Conservation (phyloP, 2,113 vertebrate species). For the Zosterops borbonicus region DNA sequence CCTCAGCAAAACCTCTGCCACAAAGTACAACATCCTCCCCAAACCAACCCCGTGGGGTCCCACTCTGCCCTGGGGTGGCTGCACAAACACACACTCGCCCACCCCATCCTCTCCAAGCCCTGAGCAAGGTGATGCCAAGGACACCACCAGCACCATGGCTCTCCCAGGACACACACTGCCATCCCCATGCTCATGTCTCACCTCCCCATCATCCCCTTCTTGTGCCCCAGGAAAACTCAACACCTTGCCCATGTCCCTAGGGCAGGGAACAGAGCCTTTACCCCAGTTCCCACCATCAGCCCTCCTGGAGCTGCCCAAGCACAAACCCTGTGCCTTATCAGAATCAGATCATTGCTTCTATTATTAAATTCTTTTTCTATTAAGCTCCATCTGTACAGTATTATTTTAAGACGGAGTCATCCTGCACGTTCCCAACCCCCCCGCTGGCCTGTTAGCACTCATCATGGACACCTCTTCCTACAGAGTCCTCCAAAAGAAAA, state of each 20-base stretch:
- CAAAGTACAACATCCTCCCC: background rate
- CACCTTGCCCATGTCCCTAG: fast-evolving
- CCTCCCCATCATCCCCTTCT: background rate
- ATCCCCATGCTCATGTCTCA: fast-evolving
- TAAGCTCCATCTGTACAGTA: conserved; percentile 12
- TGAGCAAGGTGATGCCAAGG: fast-evolving
- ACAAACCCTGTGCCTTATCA: background rate
- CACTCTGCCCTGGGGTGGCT: background rate
- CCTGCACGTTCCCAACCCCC: background rate
- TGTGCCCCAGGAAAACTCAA: background rate
- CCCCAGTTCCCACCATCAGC: background rate
- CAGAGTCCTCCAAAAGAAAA: conserved; percentile 20
- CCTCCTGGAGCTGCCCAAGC: background rate
- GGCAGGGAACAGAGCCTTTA: background rate
- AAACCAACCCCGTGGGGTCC: background rate
- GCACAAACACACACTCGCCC: background rate
- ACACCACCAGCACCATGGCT: background rate
- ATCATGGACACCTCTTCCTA: conserved; percentile 6
- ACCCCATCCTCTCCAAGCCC: background rate
- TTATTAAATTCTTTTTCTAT: background rate
- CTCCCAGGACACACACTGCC: background rate
- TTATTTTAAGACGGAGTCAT: background rate
- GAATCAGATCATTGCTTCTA: conserved; percentile 9
- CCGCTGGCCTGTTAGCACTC: background rate
- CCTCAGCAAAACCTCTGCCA: background rate